phyloP scores from a whole-genome alignment of 2,888 invertebrate species.

The Drosophila bunnanda region DNA sequence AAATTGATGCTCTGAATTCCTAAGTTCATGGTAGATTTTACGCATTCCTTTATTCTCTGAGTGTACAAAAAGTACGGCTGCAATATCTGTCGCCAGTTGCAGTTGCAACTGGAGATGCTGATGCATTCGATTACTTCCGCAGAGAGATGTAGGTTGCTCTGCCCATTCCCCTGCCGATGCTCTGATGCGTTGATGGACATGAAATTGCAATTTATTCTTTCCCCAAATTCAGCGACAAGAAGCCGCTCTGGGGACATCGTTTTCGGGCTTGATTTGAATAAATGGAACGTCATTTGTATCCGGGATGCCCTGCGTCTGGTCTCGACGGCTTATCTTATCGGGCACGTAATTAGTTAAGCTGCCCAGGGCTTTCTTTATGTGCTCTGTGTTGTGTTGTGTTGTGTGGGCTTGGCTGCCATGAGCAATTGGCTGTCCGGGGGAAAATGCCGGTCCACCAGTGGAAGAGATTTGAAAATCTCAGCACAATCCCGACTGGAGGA shows the following conservation, averaged over 20 bases:
- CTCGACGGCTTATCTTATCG: constrained; percentile 77
- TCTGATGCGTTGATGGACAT: constrained; percentile 68
- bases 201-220: constrained; percentile 78
- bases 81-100: constrained; percentile 57
- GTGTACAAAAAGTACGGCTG: constrained; percentile 50
- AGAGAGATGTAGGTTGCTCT: neutral
- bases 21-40: neutral
- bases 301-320: constrained; percentile 64
- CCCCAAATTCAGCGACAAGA: constrained; percentile 67
- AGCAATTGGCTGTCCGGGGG: constrained; percentile 64
- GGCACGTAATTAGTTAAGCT: constrained; percentile 77
- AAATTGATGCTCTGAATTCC: too few species aligned
- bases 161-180: neutral
- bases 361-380: constrained; percentile 59
- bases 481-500: constrained; percentile 7
- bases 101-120: constrained; percentile 10
- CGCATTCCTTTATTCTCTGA: neutral
- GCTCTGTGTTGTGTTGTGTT: neutral
- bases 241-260: constrained; percentile 36
- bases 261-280: constrained; percentile 77
- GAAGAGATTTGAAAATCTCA: constrained; percentile 15
- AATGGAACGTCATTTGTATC: constrained; percentile 80
- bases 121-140: constrained; percentile 24
- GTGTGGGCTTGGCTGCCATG: constrained; percentile 31
- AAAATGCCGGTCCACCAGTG: constrained; percentile 28